Percentiles rank a stretch among this genome's conserved stretches.
These are phyloP conservation scores for Pocillopora damicornis DNA, from an alignment of 64 coral and sea anemone genomes.

Conservation along the genomic window DNA sequence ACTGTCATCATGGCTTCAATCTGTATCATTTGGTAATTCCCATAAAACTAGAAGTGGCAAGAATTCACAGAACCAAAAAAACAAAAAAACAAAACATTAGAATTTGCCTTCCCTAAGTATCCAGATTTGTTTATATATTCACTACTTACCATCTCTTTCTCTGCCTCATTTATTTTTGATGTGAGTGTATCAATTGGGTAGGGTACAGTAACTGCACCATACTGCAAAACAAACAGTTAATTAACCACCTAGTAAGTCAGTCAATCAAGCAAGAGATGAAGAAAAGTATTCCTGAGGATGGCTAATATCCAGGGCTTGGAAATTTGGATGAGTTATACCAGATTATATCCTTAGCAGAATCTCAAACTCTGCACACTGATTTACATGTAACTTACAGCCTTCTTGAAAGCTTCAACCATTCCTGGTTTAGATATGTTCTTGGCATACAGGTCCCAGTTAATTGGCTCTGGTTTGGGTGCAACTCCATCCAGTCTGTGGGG, in stretches of 20 bases:
- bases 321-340: background rate
- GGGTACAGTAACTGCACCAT: conserved; percentile 88
- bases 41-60: no score
- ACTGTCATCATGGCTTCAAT: no score
- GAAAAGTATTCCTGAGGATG: no score
- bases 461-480: conserved; percentile 67
- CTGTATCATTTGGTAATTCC: no score
- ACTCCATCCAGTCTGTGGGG: conserved; percentile 66
- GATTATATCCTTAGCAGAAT: background rate
- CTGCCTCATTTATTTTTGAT: conserved; percentile 63
- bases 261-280: no score
- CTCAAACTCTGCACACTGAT: background rate
- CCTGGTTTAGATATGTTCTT: conserved; percentile 94
- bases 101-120: no score
- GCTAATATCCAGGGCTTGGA: no score
- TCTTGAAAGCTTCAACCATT: conserved; percentile 91
- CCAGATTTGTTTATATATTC: no score
- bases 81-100: background rate
- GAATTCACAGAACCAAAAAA: background rate
- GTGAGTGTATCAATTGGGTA: conserved; percentile 74
- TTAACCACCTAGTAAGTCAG: no score
- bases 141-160: conserved; percentile 85
- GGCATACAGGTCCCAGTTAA: conserved; percentile 90
- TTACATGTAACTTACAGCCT: conserved; percentile 76
- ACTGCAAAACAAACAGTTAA: conserved; percentile 42